Evolutionary conservation across 2,113 vertebrate genomes (phyloP).

Genomic region (Enhydra lutris): DNA sequence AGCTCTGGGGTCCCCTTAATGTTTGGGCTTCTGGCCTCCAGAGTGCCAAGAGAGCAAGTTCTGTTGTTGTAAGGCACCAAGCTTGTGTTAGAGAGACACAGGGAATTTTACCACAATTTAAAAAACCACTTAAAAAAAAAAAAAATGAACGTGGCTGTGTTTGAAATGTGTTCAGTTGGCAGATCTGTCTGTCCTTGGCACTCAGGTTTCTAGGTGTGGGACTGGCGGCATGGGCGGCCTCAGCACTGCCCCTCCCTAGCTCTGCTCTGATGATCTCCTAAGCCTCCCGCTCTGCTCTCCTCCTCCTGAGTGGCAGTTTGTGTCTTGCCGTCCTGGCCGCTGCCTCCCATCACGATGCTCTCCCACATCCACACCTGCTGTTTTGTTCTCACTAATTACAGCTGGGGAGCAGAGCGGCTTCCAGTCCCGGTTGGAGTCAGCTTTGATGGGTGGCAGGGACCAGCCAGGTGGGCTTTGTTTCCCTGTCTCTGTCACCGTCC

Average conservation of each 20-base stretch:
- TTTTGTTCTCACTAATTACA: constrained; percentile 49
- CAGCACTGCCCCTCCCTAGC: background rate
- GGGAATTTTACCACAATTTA: background rate
- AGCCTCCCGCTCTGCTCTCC: background rate
- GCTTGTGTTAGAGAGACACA: background rate
- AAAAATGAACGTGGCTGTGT: background rate
- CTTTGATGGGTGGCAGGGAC: constrained; percentile 40
- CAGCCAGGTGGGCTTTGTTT: background rate
- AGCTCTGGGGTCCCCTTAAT: fast-evolving
- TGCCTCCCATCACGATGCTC: background rate
- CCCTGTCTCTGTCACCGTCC: background rate
- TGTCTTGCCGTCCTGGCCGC: background rate
- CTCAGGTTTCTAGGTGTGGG: background rate
- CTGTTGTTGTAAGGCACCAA: background rate
- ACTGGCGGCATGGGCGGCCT: fast-evolving
- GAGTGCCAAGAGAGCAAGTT: background rate
- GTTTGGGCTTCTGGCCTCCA: background rate
- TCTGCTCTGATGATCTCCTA: background rate
- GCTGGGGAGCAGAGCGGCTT: constrained; percentile 27
- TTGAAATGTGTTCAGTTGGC: background rate
- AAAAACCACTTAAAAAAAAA: background rate
- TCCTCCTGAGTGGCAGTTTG: background rate
- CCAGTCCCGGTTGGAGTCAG: constrained; percentile 1
- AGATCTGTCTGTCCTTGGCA: background rate
- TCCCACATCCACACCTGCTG: background rate